Evolutionary conservation across 1,140 invertebrate species (phyloP).

Genomic region (Megalopta genalis): DNA sequence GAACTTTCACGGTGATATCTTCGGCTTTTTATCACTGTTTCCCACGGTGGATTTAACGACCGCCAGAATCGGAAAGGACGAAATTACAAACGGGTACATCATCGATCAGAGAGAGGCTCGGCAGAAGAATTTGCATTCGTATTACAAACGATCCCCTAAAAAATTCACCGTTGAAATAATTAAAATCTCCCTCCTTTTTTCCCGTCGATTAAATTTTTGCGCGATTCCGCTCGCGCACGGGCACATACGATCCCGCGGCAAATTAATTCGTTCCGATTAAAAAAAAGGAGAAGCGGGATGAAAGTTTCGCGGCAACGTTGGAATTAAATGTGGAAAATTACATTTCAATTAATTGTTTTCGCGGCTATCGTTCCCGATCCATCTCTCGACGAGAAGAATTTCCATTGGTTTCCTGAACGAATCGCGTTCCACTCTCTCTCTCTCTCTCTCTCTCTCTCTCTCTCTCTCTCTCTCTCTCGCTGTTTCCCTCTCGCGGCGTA

Average conservation of each 20-base stretch:
- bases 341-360: constrained; percentile 41
- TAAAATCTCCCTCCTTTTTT: constrained; percentile 18
- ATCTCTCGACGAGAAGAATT: not conserved
- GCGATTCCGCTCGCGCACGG: constrained; percentile 2
- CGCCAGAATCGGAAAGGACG: no score
- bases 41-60: no score
- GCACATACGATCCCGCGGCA: constrained; percentile 19
- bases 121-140: not conserved
- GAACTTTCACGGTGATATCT: no score
- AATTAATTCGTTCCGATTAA: constrained; percentile 52
- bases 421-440: no score
- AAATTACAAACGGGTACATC: not conserved
- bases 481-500: no score
- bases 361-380: not conserved
- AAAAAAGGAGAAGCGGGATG: constrained; percentile 7
- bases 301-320: constrained; percentile 28
- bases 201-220: constrained; percentile 37
- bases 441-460: no score
- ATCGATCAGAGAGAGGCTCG: not conserved
- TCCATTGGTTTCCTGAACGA: no score
- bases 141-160: constrained; percentile 30
- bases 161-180: constrained; percentile 47
- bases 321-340: constrained; percentile 46
- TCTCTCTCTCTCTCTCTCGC: no score
- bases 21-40: no score